Percentiles rank a stretch among this genome's conserved stretches.
Conservation (phyloP, 2,113 vertebrate species). For the Callaeas wilsoni region DNA sequence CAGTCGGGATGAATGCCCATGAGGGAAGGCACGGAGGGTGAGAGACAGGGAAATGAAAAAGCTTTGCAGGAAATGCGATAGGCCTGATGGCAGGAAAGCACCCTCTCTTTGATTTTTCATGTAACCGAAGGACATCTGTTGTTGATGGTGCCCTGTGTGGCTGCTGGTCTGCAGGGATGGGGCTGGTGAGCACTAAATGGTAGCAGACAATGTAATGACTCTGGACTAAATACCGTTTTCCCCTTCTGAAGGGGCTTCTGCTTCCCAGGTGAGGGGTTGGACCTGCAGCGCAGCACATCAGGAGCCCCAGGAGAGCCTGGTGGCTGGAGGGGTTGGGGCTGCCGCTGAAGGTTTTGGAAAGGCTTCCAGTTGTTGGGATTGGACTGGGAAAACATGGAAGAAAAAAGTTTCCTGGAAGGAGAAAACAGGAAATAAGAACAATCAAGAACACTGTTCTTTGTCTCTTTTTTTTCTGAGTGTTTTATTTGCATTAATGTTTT, state of each 20-base stretch:
- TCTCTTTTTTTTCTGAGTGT: not conserved
- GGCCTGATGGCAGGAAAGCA: not conserved
- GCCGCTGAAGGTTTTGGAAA: not conserved
- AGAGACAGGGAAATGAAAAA: not conserved
- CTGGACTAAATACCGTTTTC: not conserved
- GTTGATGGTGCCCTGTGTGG: not conserved
- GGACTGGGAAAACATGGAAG: not conserved
- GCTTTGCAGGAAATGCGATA: not conserved
- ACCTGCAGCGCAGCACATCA: not conserved
- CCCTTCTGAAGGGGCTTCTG: not conserved
- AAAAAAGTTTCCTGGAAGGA: not conserved
- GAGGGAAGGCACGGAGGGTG: not conserved
- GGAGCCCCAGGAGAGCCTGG: not conserved
- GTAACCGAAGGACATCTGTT: not conserved
- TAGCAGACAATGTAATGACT: not conserved
- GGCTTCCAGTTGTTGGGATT: not conserved
- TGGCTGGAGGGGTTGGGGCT: not conserved
- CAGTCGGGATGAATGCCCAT: not conserved
- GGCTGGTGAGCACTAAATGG: not conserved
- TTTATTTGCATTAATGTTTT: not conserved
- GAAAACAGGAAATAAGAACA: not conserved
- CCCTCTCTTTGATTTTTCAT: not conserved
- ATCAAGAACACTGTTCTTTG: not conserved
- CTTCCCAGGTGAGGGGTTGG: not conserved
- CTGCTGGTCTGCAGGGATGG: not conserved